phyloP scores from a whole-genome alignment of 2,888 invertebrate species.

The Orthosia cruda region DNA sequence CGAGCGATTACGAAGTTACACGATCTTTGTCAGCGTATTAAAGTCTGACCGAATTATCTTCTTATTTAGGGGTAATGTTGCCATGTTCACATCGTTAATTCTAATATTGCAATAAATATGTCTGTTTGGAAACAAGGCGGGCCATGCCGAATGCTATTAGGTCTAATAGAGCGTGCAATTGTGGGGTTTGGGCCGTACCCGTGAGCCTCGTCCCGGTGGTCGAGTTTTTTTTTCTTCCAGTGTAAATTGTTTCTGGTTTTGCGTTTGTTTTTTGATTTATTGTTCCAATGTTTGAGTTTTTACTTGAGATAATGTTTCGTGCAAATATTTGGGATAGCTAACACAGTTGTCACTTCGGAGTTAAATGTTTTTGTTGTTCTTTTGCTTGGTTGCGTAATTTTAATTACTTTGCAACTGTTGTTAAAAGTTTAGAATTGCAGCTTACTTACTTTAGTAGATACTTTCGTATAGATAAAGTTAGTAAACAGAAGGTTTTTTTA shows the following conservation, averaged over 20 bases:
- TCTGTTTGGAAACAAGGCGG: conserved; percentile 89
- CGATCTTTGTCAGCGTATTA: conserved; percentile 90
- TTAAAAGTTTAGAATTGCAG: conserved; percentile 10
- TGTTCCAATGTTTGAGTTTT: conserved; percentile 65
- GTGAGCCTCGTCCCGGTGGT: conserved; percentile 71
- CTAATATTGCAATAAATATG: conserved; percentile 90
- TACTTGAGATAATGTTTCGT: conserved; percentile 53
- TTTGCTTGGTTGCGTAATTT: conserved; percentile 49
- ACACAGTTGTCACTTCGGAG: conserved; percentile 56
- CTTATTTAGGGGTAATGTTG: conserved; percentile 74
- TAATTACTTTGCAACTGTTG: conserved; percentile 43
- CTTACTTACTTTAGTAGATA: neutral
- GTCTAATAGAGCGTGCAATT: conserved; percentile 84
- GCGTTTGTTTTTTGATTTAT: conserved; percentile 71
- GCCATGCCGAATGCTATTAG: conserved; percentile 87
- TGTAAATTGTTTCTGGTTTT: conserved; percentile 71
- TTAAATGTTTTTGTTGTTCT: conserved; percentile 43
- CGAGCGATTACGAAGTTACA: conserved; percentile 83
- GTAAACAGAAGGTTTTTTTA: neutral
- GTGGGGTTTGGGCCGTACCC: conserved; percentile 71
- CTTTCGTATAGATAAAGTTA: too few relatives aligned
- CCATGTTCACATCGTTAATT: conserved; percentile 90
- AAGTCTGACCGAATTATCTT: conserved; percentile 91
- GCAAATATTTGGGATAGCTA: conserved; percentile 61
- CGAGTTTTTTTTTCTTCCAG: conserved; percentile 68